Conservation (phyloP, 1,140 invertebrate species). For the Zophobas atratus region DNA sequence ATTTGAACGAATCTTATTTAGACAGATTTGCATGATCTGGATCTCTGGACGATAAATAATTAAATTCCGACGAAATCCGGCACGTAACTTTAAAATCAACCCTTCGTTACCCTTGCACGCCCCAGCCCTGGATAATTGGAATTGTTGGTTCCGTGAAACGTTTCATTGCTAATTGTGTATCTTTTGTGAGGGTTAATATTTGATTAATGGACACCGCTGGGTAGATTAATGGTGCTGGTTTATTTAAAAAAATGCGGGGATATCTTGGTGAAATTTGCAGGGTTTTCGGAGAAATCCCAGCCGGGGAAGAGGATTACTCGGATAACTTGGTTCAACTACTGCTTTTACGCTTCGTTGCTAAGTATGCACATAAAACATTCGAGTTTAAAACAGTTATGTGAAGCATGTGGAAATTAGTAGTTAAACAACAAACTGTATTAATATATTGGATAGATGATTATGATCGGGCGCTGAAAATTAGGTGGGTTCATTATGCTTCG, state of each 20-base stretch:
- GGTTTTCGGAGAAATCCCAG: neutral
- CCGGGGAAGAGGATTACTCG: neutral
- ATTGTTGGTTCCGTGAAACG: slow-evolving; percentile 32
- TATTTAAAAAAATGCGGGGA: slow-evolving; percentile 14
- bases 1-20: slow-evolving; percentile 5
- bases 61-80: slow-evolving; percentile 14
- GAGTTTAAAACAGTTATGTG: neutral
- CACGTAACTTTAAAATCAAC: slow-evolving; percentile 34
- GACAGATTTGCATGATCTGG: slow-evolving; percentile 6
- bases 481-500: slow-evolving; percentile 17
- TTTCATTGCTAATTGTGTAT: slow-evolving; percentile 43
- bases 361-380: neutral
- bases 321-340: slow-evolving; percentile 12
- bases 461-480: slow-evolving; percentile 8
- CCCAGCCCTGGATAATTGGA: slow-evolving; percentile 20
- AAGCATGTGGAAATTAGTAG: slow-evolving; percentile 9
- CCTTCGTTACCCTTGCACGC: neutral
- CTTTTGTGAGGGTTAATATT: slow-evolving; percentile 41
- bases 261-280: slow-evolving; percentile 7
- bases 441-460: neutral
- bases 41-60: slow-evolving; percentile 4
- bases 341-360: neutral
- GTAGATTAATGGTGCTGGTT: slow-evolving; percentile 23
- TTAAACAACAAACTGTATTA: slow-evolving; percentile 8
- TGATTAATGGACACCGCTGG: slow-evolving; percentile 36